Conservation (phyloP, 1,140 invertebrate species). For the Acyrthosiphon pisum region DNA sequence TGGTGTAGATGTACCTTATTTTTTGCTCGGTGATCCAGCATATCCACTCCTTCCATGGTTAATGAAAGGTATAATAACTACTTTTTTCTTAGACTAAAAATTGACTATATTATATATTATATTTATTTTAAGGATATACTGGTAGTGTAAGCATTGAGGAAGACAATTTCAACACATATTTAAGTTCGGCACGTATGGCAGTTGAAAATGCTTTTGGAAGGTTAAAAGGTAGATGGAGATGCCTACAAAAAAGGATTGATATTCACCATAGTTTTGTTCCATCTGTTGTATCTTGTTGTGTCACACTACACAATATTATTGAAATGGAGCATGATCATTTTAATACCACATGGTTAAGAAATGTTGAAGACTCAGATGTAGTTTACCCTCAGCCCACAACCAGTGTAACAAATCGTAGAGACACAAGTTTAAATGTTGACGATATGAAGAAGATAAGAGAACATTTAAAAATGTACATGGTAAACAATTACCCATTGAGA, state of each 20-base stretch:
- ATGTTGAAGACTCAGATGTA: background rate
- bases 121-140: conserved; percentile 1
- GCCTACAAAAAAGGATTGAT: conserved; percentile 4
- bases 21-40: conserved; percentile 5
- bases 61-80: background rate
- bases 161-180: conserved; percentile 9
- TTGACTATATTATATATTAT: too few species aligned
- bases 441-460: background rate
- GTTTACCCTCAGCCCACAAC: background rate
- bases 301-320: conserved; percentile 7
- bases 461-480: background rate
- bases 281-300: background rate
- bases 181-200: background rate
- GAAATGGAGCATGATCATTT: background rate
- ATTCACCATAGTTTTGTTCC: conserved; percentile 8
- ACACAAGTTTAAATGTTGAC: background rate
- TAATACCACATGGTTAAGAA: background rate
- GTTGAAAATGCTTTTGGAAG: conserved; percentile 30
- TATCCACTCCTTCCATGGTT: background rate
- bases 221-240: conserved; percentile 26
- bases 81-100: too few species aligned
- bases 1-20: background rate
- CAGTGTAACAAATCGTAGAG: background rate
- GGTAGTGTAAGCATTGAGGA: conserved; percentile 9
- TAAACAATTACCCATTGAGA: conserved; percentile 1